phyloP scores from a whole-genome alignment of 2,888 invertebrate genomes.

The Criorhina ranunculi region DNA sequence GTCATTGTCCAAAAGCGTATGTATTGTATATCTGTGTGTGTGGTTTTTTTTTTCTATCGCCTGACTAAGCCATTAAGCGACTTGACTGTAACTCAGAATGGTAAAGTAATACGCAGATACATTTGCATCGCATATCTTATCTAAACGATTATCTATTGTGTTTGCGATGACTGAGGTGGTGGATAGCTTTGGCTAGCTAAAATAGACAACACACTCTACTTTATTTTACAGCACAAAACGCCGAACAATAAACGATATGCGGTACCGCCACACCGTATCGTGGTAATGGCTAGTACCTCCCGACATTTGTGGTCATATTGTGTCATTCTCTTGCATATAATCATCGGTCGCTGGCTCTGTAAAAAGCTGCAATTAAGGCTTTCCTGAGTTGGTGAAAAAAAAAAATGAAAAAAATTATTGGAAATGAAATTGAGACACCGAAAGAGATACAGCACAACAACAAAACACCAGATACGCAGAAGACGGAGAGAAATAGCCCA shows the following conservation, averaged over 20 bases:
- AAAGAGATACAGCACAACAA: constrained; percentile 36
- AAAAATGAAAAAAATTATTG: constrained; percentile 30
- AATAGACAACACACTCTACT: constrained; percentile 35
- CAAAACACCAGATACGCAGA: constrained; percentile 47
- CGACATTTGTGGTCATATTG: constrained; percentile 64
- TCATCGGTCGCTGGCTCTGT: constrained; percentile 9
- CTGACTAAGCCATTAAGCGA: constrained; percentile 63
- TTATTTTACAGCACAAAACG: constrained; percentile 44
- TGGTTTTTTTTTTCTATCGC: constrained; percentile 62
- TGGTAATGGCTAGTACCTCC: constrained; percentile 48
- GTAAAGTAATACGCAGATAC: constrained; percentile 54
- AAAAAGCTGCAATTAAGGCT: constrained; percentile 67
- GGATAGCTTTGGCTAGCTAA: constrained; percentile 39
- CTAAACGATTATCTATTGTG: constrained; percentile 76
- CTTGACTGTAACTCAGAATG: constrained; percentile 47
- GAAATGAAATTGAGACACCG: constrained; percentile 71
- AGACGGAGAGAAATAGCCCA: constrained; percentile 59
- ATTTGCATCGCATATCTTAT: constrained; percentile 70
- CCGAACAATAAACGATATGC: constrained; percentile 43
- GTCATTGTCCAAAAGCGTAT: constrained; percentile 47
- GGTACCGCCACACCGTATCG: constrained; percentile 4
- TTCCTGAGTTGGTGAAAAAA: constrained; percentile 34
- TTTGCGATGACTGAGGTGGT: constrained; percentile 69
- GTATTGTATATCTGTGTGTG: no score
- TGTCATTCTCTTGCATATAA: constrained; percentile 59